Base-by-base conservation (phyloP, 2,888 invertebrate genomes). In the Philereme vetulata region DNA sequence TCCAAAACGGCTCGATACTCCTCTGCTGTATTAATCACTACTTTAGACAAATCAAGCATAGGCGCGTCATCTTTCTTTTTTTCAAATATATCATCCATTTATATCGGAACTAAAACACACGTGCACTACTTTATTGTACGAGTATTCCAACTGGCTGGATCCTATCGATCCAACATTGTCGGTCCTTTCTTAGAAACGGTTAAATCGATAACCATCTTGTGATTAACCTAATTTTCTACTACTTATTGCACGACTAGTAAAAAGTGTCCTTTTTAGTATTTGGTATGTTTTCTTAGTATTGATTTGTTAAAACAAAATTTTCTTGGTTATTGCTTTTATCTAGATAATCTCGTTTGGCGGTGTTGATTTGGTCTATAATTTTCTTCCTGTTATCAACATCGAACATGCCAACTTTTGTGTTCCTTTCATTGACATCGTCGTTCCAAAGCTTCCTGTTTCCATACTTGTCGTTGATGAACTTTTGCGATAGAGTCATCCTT, bases 11-110 rank as follows among this genome's bases (percentile, higher is more conserved):
- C 95, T 74, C 96, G 94, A 71, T 97, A 96, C 78, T 98, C 98
- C 74, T 97, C 97, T 65, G 95, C 95, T 7, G 95, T 95, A 72
- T 94, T 95, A 51, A 96, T 95, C 5, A 95, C 94, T 46, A 95
- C 94, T 85, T 96, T 96, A 56, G 97, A 97, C 67, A 98, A 93
- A 85, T 98, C 98, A 51, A 98, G 92, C 74, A 97, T 96, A 50
- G 96, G 95, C 48, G 95, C 95, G 56, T 95, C 94, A 82, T 97
- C 96, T 86, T 97, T 97, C 87, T 97, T 97, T 91, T 96, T 97
- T 64, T 93, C 94, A 72, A 97, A 93, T 62, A 97, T 93, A 84
- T 98, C 97, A 75, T 98, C 98, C 79, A 97, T 85, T 21, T 72
- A 42, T 64, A 83, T 95, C 95, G 70, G 95, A 94, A 88, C 94